These are phyloP conservation scores for Drosophila greeni DNA, from an alignment of 2,888 invertebrate species.

Conservation along the genomic window DNA sequence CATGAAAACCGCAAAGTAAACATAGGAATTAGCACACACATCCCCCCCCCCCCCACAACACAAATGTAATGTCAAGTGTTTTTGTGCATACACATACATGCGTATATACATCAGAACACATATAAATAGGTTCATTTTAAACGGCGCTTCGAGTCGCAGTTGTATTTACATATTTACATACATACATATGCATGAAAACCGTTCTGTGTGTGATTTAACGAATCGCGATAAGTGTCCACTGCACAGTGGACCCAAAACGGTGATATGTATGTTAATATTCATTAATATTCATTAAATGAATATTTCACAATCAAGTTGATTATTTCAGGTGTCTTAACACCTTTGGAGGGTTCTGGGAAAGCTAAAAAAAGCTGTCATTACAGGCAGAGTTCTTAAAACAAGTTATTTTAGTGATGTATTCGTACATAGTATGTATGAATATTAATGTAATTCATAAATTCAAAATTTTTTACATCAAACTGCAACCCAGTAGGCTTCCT, in stretches of 20 bases:
- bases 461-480: background rate
- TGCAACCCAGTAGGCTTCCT: background rate
- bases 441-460: background rate
- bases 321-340: background rate
- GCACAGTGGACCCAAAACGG: background rate
- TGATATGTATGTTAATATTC: background rate
- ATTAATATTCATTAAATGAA: background rate
- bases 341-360: too few species aligned
- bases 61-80: conserved; percentile 9
- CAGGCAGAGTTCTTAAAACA: too few species aligned
- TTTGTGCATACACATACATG: conserved; percentile 1
- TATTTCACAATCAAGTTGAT: background rate
- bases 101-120: conserved; percentile 3
- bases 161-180: background rate
- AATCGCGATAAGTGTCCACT: conserved; percentile 12
- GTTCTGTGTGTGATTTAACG: conserved; percentile 12
- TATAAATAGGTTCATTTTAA: conserved; percentile 8
- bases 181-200: conserved; percentile 1
- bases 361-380: too few species aligned
- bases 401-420: background rate
- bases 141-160: conserved; percentile 12
- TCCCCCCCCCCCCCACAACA: background rate
- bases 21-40: conserved; percentile 3
- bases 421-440: too few species aligned
- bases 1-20: conserved; percentile 6